Evolutionary conservation across 2,797 vertebrate genomes (phyloP).

Genomic region (Poecilia gillii): DNA sequence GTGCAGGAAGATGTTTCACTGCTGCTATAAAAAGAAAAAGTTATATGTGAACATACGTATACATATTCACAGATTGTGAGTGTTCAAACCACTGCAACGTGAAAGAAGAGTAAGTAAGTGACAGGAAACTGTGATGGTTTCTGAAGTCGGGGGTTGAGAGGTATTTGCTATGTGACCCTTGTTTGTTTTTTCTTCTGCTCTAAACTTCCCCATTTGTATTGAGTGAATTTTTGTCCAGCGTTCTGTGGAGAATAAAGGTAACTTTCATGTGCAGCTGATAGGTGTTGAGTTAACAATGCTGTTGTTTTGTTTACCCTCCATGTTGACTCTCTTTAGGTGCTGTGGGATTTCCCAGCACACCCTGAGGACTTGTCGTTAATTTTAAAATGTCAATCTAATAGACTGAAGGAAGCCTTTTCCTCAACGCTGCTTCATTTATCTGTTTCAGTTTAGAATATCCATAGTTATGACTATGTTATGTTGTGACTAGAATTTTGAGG

Average conservation of each 20-base stretch:
- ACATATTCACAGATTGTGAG: neutral
- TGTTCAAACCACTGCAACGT: neutral
- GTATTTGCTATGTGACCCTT: conserved; percentile 3
- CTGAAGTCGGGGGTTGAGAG: neutral
- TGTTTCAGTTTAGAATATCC: neutral
- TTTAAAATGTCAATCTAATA: neutral
- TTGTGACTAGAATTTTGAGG: neutral
- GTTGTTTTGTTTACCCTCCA: neutral
- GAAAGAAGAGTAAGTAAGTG: neutral
- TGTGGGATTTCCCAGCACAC: neutral
- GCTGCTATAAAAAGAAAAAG: too few species aligned
- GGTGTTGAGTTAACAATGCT: neutral
- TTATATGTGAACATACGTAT: neutral
- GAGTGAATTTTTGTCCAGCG: neutral
- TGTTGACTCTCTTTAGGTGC: neutral
- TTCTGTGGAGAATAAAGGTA: neutral
- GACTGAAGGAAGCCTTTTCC: neutral
- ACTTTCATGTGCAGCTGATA: neutral
- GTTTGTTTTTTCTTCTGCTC: neutral
- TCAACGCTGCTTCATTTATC: neutral
- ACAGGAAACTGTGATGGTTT: neutral
- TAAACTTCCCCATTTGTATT: neutral
- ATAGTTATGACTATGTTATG: neutral
- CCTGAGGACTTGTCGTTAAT: neutral
- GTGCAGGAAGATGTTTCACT: neutral